These are phyloP conservation scores for Anthonomus grandis DNA, from an alignment of 1,140 invertebrate species.

Conservation along the genomic window DNA sequence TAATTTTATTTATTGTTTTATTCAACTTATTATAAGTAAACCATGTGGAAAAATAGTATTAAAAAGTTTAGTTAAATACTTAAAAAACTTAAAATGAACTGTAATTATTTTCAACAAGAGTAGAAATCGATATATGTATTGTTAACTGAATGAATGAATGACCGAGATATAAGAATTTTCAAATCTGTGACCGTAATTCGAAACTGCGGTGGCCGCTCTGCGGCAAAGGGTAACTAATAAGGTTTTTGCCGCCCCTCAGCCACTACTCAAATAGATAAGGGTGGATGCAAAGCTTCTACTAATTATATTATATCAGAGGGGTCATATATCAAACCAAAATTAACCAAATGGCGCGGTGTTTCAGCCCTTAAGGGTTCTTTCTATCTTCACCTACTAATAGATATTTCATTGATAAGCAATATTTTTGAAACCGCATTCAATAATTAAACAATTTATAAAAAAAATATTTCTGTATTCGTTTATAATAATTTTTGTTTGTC, in stretches of 20 bases:
- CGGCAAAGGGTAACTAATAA: slow-evolving; percentile 47
- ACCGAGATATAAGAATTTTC: slow-evolving; percentile 19
- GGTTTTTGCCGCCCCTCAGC: slow-evolving; percentile 47
- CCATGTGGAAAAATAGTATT: no score
- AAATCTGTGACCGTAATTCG: slow-evolving; percentile 39
- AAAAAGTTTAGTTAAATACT: no score
- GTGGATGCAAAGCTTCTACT: slow-evolving; percentile 46
- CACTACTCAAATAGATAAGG: slow-evolving; percentile 50
- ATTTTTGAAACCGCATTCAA: no score
- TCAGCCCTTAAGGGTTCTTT: slow-evolving; percentile 13
- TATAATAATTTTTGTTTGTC: no score
- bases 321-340: slow-evolving; percentile 47
- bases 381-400: slow-evolving; percentile 26
- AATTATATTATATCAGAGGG: slow-evolving; percentile 49
- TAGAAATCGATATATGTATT: no score
- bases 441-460: no score
- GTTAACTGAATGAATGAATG: slow-evolving; percentile 6
- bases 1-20: no score
- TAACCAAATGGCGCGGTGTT: slow-evolving; percentile 35
- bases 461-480: no score
- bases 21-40: no score
- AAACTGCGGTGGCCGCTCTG: slow-evolving; percentile 12
- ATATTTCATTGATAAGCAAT: slow-evolving; percentile 23
- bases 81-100: no score
- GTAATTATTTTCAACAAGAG: no score